Percentiles rank a stretch among this genome's conserved stretches.
These are phyloP conservation scores for Drosophila saltans DNA, from an alignment of 1,140 invertebrate genomes.

Conservation along the genomic window DNA sequence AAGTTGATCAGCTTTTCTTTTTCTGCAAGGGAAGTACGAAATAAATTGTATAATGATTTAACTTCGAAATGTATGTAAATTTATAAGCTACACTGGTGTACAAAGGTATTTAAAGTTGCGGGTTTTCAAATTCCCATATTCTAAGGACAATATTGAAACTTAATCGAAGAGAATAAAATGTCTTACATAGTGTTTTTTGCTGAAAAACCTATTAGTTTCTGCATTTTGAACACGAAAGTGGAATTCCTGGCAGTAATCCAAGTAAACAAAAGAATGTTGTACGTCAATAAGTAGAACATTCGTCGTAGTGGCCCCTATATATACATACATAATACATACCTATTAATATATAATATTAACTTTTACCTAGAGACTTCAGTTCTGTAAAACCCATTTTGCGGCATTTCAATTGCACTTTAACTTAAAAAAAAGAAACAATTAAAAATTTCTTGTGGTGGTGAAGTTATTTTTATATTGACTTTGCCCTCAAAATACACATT, in stretches of 20 bases:
- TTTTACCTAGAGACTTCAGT: constrained; percentile 19
- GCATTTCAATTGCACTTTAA: neutral
- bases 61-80: no score
- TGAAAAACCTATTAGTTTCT: constrained; percentile 27
- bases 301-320: neutral
- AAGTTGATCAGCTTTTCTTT: constrained; percentile 69
- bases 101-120: no score
- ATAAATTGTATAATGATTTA: no score
- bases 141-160: neutral
- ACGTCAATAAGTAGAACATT: constrained; percentile 55
- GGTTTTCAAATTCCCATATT: no score
- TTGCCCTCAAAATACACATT: neutral
- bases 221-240: constrained; percentile 47
- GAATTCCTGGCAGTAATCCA: constrained; percentile 71
- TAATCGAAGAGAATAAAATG: neutral
- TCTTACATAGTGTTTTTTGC: neutral
- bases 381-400: constrained; percentile 31
- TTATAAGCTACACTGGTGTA: no score
- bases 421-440: neutral
- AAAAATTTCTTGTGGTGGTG: neutral
- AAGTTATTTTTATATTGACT: constrained; percentile 2
- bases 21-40: constrained; percentile 38
- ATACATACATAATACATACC: neutral
- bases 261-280: constrained; percentile 66
- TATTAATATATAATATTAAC: constrained; percentile 27